Evolutionary conservation across 2,797 vertebrate species (phyloP), one percentile per base, ranked within the genome.

Genomic region (Kryptopterus vitreolus): DNA sequence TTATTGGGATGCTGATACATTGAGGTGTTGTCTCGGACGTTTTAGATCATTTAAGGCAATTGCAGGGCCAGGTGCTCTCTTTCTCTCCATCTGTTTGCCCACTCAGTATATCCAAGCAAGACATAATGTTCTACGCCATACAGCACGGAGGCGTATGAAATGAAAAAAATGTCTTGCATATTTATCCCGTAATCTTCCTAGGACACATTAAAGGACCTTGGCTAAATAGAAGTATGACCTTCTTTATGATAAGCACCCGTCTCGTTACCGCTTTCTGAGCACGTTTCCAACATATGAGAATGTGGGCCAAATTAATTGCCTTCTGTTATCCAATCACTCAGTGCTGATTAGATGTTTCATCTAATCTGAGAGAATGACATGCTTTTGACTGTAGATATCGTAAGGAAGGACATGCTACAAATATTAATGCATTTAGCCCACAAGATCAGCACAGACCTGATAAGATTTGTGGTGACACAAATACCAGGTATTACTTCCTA

Each of bases 261-360:
- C 55, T 78, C 53, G 33, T 72, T 65, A 78, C 58, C 35, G 59
- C 73, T 82, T 78, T 78, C 76, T 78, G 29, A 78, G 50, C 69
- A 82, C 59, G 76, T 73, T 65, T 77, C 63, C 66, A 71, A 77
- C 65, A 81, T 71, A 31, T 66, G 69, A 82, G 58, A 72, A 82
- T 58, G 69, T 66, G 68, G 59, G 10, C 50, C 50, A 78, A 55
- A 73, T 82, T 78, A 82, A 82, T 82, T 82, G 81, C 81, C 69
- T 82, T 82, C 76, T 82, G 75, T 82, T 78, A 65, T 38, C 76
- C 81, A 78, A 82, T 82, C 69, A 78, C 75, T 82, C 59, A 50
- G 20, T 70, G 35, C 48, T 78, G 81, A 82, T 78, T 82, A 71
- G 81, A 50, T 82, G 59, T 82, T 82, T 82, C 26, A 82, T 73